Base-by-base conservation (phyloP, 2,888 invertebrate species). In the Abrostola tripartita region DNA sequence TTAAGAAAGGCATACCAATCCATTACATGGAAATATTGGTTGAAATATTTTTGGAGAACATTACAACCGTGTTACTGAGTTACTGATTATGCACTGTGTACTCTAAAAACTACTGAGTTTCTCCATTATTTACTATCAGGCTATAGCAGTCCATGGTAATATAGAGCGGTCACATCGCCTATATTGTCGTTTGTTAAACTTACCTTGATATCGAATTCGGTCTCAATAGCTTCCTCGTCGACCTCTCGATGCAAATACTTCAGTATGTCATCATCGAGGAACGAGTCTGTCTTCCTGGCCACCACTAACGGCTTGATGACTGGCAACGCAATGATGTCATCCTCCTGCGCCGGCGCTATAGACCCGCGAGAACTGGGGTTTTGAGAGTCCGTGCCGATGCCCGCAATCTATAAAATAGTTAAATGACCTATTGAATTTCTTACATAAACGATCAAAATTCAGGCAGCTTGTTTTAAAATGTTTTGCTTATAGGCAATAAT, bases 311-410 rank as follows among this genome's bases (percentile, higher is more conserved):
- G 38, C 59, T 85, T 95, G 85, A 87, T 79, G 9, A 83, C 83
- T 0, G 88, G 91, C 44, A 88, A 78, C 0, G 65, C 82, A 52
- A 81, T 88, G 76, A 82, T 87, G 78, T 85, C 94, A 71, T 88
- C 92, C 5, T 90, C 90, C 0, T 83, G 87, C 5, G 92, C 90
- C 0, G 95, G 95, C 11, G 95, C 95, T 14, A 96, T 87, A 1
- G 96, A 96, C 0, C 96, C 96, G 10, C 96, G 92, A 0, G 96
- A 96, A 78, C 96, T 96, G 0, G 96, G 95, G 87, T 96, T 96
- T 10, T 96, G 95, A 0, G 96, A 97, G 81, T 97, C 97, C 0
- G 95, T 95, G 0, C 95, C 96, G 52, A 96, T 91, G 7, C 96
- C 95, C 0, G 96, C 96, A 9, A 96, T 92, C 95, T 95, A 76